phyloP scores from a whole-genome alignment of 2,113 vertebrate genomes.

The Saguinus midas region DNA sequence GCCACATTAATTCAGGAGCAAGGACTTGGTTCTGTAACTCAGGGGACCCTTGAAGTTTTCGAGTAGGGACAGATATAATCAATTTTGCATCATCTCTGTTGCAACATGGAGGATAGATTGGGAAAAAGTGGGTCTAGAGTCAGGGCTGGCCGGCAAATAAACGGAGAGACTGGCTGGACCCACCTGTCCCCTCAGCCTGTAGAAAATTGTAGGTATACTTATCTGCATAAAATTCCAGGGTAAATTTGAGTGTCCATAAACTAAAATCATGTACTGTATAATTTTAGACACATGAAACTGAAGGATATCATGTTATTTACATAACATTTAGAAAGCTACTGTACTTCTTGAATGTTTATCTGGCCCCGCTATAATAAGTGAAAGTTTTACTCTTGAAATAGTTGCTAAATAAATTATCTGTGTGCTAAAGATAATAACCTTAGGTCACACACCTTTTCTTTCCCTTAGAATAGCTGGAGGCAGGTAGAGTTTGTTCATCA shows the following conservation, averaged over 20 bases:
- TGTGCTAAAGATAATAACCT: background rate
- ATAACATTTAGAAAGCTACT: background rate
- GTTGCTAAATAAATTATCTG: background rate
- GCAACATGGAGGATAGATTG: background rate
- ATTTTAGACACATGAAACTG: background rate
- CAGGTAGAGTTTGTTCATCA: background rate
- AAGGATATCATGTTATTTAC: background rate
- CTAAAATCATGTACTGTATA: background rate
- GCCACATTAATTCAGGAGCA: background rate
- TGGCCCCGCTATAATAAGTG: background rate
- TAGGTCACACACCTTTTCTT: background rate
- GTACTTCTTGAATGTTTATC: background rate
- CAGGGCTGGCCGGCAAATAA: background rate
- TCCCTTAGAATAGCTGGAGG: background rate
- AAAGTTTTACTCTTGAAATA: background rate
- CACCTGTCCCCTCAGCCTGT: background rate
- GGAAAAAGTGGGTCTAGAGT: background rate
- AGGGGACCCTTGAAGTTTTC: background rate
- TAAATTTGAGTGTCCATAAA: background rate
- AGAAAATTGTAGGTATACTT: background rate
- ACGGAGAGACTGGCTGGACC: background rate
- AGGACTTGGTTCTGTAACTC: background rate
- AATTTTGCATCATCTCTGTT: background rate
- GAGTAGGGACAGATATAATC: too few species aligned
- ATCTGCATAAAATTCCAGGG: background rate